A percentile compares a stretch with the other conserved stretches of the same genome.
These are phyloP conservation scores for Hemicrepidius hirtus DNA, from an alignment of 2,888 invertebrate genomes.

Conservation along the genomic window DNA sequence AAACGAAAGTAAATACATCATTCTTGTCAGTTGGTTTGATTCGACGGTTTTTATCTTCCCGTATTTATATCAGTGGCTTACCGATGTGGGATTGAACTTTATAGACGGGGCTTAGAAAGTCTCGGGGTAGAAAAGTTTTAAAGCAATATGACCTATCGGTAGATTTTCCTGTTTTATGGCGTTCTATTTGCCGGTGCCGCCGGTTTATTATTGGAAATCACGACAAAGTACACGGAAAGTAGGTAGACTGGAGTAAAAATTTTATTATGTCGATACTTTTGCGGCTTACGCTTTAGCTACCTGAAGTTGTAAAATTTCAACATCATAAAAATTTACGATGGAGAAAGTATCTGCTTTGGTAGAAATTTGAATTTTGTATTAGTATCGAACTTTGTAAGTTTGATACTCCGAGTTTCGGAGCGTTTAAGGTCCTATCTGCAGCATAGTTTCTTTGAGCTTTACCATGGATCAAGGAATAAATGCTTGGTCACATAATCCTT, in stretches of 20 bases:
- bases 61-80: slow-evolving; percentile 33
- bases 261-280: slow-evolving; percentile 51
- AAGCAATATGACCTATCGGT: slow-evolving; percentile 40
- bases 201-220: slow-evolving; percentile 51
- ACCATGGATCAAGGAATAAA: slow-evolving; percentile 38
- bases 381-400: neutral
- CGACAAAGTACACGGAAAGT: slow-evolving; percentile 45
- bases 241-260: slow-evolving; percentile 41
- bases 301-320: slow-evolving; percentile 53
- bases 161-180: slow-evolving; percentile 46
- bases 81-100: slow-evolving; percentile 34
- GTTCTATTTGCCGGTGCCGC: slow-evolving; percentile 35
- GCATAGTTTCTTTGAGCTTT: slow-evolving; percentile 8
- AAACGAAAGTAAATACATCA: slow-evolving; percentile 8
- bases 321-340: slow-evolving; percentile 49
- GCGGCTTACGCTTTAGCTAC: slow-evolving; percentile 53
- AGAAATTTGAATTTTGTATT: neutral
- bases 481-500: slow-evolving; percentile 55
- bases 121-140: slow-evolving; percentile 17
- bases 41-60: slow-evolving; percentile 11
- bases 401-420: neutral
- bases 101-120: slow-evolving; percentile 37
- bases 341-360: slow-evolving; percentile 14
- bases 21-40: neutral
- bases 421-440: neutral